phyloP scores from a whole-genome alignment of 2,797 vertebrate species.

The Rhinoraja longicauda region DNA sequence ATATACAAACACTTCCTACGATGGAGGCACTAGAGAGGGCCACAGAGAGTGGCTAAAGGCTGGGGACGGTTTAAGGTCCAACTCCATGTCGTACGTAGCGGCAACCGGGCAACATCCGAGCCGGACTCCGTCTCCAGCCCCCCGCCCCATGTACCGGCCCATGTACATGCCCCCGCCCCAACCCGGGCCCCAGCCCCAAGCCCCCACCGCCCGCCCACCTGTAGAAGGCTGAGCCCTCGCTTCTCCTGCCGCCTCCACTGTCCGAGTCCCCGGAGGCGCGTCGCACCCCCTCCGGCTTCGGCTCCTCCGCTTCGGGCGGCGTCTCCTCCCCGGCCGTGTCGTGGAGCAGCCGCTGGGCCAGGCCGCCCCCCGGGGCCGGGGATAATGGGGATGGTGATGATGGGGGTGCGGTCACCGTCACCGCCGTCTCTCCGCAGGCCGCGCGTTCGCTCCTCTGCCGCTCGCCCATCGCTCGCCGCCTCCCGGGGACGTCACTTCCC shows the following conservation, averaged over 20 bases:
- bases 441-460: background rate
- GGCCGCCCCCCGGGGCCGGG: background rate
- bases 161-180: background rate
- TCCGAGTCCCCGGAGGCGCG: conserved; percentile 16
- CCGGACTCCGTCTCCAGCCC: background rate
- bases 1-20: background rate
- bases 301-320: too few species aligned
- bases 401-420: too few species aligned
- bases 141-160: background rate
- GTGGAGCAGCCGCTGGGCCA: background rate
- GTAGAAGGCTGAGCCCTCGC: conserved; percentile 3
- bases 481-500: background rate
- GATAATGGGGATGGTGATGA: too few species aligned
- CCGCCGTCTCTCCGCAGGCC: background rate
- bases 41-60: too few species aligned
- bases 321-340: background rate
- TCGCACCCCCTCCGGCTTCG: background rate
- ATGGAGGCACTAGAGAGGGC: too few species aligned
- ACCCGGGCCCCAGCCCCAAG: background rate
- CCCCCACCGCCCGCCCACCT: background rate
- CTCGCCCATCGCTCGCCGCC: background rate
- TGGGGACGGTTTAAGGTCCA: too few species aligned
- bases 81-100: background rate
- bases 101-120: background rate
- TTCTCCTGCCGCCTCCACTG: background rate